Evolutionary conservation across 2,888 invertebrate species (phyloP), one percentile per base, ranked within the genome.

Genomic region (Kryphioiulus occultus): DNA sequence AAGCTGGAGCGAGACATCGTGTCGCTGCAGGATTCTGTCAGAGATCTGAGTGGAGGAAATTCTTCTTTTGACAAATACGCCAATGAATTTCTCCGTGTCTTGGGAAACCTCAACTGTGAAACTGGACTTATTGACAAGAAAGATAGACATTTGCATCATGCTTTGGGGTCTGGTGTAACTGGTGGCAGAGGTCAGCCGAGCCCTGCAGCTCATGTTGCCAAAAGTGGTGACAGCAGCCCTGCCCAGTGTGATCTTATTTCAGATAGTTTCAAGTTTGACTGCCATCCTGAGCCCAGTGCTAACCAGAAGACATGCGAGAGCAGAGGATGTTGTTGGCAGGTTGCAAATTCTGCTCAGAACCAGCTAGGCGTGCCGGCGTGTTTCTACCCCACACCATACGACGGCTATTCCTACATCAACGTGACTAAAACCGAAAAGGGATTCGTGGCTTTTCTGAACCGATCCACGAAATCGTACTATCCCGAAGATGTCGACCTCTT

Each of bases 291-390:
- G 91, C 91, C 92, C 12, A 93, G 92, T 7, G 90, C 93, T 86
- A 92, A 92, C 7, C 91, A 94, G 90, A 91, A 93, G 35, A 92
- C 91, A 0, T 96, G 96, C 90, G 92, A 92, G 85, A 92, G 93
- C 87, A 92, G 95, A 92, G 95, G 95, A 5, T 96, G 96, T 90
- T 95, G 95, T 90, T 96, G 96, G 96, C 78, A 39, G 32, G 42
- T 83, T 84, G 22, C 84, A 22, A 42, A 32, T n/a, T 86, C 85
- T 0, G 78, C 44, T 15, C 26, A 7, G 5, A 30, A n/a, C 7
- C 9, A n/a, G 12, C 30, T 39, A 22, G 78, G 94, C 89, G 93
- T 94, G 0, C 96, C 96, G 0, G 95, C 94, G 91, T 96, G 96
- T 91, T 96, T 93, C 92, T 96, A 95, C 91, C 95, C 96, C 0